A percentile compares a stretch with the other conserved stretches of the same genome.
Evolutionary conservation across 23 tunicate species (phyloP).

Genomic region (Halocynthia aurantium): DNA sequence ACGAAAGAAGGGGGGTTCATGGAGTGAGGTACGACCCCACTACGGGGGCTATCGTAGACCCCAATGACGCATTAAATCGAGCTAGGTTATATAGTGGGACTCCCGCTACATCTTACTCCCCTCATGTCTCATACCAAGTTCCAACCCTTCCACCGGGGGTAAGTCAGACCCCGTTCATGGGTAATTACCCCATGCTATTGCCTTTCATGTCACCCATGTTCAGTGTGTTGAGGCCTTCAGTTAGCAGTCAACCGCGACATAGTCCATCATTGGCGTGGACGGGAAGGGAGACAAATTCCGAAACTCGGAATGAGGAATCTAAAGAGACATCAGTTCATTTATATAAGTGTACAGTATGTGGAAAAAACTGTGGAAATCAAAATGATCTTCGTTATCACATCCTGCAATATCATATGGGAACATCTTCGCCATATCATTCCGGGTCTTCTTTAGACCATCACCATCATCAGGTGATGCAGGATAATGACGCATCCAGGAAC

Average conservation of each 20-base stretch:
- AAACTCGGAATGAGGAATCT: background rate
- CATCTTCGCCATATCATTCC: background rate
- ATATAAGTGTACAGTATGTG: no score
- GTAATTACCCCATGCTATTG: conserved; percentile 6
- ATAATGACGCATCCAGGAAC: no score
- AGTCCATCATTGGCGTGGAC: background rate
- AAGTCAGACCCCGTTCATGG: background rate
- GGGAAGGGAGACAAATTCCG: background rate
- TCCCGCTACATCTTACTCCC: background rate
- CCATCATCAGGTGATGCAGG: background rate
- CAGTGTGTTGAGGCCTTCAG: background rate
- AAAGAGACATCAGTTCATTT: no score
- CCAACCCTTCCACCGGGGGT: background rate
- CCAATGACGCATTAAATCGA: no score
- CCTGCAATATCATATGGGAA: background rate
- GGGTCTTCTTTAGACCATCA: background rate
- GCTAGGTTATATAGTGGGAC: no score
- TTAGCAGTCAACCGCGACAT: background rate
- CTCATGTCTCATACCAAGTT: background rate
- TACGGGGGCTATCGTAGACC: background rate
- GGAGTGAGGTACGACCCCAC: background rate
- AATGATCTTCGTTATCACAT: background rate
- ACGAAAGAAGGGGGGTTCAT: conserved; percentile 19
- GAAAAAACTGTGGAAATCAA: no score
- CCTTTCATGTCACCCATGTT: background rate